These are phyloP conservation scores for Capromys pilorides DNA, from an alignment of 2,797 vertebrate species.

Conservation along the genomic window DNA sequence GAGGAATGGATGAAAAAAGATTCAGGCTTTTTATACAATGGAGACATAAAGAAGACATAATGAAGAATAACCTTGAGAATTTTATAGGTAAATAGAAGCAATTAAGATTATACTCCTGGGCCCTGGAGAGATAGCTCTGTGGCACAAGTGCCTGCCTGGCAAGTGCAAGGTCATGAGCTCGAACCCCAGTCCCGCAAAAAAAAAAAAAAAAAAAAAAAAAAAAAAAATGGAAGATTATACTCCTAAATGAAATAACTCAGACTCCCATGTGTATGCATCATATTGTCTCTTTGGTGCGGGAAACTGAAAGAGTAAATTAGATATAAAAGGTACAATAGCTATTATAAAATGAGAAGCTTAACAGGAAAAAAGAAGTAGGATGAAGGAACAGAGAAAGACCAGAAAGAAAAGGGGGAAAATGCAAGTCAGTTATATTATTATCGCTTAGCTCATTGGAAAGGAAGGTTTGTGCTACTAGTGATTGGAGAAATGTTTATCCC, in stretches of 20 bases:
- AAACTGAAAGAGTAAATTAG: not conserved
- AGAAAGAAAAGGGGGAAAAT: not conserved
- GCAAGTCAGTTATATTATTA: not conserved
- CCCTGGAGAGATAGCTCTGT: no score
- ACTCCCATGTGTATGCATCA: not conserved
- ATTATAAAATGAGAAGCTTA: not conserved
- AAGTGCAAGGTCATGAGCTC: no score
- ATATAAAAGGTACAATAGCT: not conserved
- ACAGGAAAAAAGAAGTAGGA: not conserved
- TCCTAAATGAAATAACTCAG: not conserved
- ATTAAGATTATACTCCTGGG: not conserved
- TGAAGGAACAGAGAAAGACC: not conserved
- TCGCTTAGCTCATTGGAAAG: not conserved
- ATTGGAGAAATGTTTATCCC: not conserved
- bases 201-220: no score
- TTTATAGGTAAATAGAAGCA: not conserved
- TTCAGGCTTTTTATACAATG: not conserved
- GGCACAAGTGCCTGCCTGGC: no score
- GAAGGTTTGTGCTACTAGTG: not conserved
- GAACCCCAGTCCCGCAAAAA: no score
- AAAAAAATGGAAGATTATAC: no score
- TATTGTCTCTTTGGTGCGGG: not conserved
- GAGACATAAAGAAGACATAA: not conserved
- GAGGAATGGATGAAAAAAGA: not conserved
- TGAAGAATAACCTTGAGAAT: not conserved